phyloP scores from a whole-genome alignment of 2,888 invertebrate genomes.

The Acanthosepion lycidas region DNA sequence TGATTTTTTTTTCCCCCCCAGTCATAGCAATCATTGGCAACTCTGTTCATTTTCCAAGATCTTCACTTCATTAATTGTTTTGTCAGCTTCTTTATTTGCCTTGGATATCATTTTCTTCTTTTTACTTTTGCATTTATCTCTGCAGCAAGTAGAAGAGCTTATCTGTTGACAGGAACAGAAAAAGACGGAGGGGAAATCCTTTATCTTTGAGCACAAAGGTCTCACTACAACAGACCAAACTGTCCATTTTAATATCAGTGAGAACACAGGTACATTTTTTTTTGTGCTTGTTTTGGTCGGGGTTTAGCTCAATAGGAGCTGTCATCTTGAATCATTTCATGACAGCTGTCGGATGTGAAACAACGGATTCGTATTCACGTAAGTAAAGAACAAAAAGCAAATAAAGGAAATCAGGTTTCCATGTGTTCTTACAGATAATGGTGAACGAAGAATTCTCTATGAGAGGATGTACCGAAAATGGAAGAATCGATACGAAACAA shows the following conservation, averaged over 20 bases:
- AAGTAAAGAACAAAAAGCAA: background rate
- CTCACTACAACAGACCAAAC: background rate
- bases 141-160: background rate
- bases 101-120: background rate
- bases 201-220: background rate
- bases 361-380: background rate
- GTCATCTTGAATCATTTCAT: background rate
- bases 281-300: background rate
- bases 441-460: background rate
- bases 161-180: background rate
- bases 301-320: background rate
- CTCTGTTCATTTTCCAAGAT: background rate
- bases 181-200: background rate
- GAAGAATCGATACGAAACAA: too few relatives aligned
- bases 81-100: background rate
- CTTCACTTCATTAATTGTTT: background rate
- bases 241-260: background rate
- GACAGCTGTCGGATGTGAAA: conserved; percentile 33
- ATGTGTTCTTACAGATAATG: background rate
- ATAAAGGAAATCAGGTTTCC: background rate
- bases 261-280: background rate
- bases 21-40: background rate
- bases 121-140: too few relatives aligned
- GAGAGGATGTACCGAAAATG: too few relatives aligned
- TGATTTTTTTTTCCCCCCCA: too few relatives aligned